phyloP scores from a whole-genome alignment of 2,113 vertebrate species.

The Salvelinus alpinus region DNA sequence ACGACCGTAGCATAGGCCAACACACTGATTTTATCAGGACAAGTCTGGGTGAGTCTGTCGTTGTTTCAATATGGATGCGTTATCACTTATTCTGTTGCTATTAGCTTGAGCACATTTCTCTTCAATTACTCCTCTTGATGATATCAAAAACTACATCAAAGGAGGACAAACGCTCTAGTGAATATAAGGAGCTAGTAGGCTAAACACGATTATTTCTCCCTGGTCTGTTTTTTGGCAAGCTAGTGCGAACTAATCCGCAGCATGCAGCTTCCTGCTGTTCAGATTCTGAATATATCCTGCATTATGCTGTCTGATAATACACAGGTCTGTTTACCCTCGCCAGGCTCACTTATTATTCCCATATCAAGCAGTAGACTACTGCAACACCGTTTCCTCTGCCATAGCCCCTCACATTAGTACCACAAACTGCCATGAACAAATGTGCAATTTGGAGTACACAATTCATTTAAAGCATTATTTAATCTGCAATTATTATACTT shows the following conservation, averaged over 20 bases:
- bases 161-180: not conserved
- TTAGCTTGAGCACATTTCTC: no score
- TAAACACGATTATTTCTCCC: conserved; percentile 3
- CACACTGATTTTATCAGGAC: not conserved
- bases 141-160: not conserved
- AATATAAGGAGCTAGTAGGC: not conserved
- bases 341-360: no score
- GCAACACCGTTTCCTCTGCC: no score
- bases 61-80: not conserved
- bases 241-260: conserved; percentile 12
- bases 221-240: conserved; percentile 45
- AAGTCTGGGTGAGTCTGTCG: not conserved
- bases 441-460: no score
- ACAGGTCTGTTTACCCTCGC: conserved; percentile 44
- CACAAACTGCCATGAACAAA: no score
- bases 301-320: conserved; percentile 40
- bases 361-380: no score
- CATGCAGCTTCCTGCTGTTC: conserved; percentile 44
- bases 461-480: no score
- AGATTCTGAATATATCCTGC: conserved; percentile 28
- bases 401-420: no score
- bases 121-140: no score
- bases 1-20: no score
- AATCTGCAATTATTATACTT: no score
- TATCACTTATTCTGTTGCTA: not conserved